Evolutionary conservation across 2,888 invertebrate genomes (phyloP).

Genomic region (Apamea crenata): DNA sequence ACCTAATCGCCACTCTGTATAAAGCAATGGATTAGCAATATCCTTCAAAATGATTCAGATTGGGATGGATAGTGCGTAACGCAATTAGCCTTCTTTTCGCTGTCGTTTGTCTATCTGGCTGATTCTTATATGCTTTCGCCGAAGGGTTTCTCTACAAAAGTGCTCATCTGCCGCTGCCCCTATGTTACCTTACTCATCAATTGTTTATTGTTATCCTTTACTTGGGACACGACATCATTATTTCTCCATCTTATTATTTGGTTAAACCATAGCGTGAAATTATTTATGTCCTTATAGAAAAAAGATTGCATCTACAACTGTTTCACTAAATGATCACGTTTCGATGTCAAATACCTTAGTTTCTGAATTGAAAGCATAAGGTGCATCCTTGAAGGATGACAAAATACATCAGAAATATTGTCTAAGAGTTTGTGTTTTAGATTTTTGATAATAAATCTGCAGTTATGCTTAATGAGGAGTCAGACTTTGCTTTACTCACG

Average conservation of each 20-base stretch:
- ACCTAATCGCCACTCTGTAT: too few species aligned
- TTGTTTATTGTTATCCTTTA: background rate
- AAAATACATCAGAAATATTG: slow-evolving; percentile 35
- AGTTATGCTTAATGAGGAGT: background rate
- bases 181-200: background rate
- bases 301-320: slow-evolving; percentile 13
- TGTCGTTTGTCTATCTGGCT: too few species aligned
- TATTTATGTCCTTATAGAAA: background rate
- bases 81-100: too few species aligned
- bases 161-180: background rate
- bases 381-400: slow-evolving; percentile 46
- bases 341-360: slow-evolving; percentile 14
- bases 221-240: background rate
- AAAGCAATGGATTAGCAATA: too few species aligned
- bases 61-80: too few species aligned
- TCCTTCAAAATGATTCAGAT: too few species aligned
- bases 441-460: slow-evolving; percentile 30
- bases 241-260: background rate
- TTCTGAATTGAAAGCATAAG: slow-evolving; percentile 28
- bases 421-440: slow-evolving; percentile 23
- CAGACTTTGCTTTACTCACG: background rate
- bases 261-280: slow-evolving; percentile 18
- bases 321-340: slow-evolving; percentile 48
- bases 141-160: background rate
- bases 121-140: too few species aligned